These are phyloP conservation scores for Dicycla oo DNA, from an alignment of 2,888 invertebrate species.

Conservation along the genomic window DNA sequence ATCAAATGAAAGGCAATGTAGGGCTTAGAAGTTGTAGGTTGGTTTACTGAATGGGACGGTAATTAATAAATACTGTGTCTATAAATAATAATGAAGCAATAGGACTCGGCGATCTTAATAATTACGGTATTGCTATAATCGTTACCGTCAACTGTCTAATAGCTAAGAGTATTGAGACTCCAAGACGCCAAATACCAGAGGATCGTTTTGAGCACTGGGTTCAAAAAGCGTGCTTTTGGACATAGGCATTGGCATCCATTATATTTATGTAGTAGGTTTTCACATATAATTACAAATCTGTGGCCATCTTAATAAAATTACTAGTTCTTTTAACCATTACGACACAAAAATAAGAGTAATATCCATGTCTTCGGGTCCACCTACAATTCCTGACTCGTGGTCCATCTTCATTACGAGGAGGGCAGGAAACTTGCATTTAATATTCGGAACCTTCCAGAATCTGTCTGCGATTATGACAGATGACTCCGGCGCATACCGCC, in stretches of 20 bases:
- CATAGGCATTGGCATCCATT: no score
- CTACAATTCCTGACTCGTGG: neutral
- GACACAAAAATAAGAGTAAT: neutral
- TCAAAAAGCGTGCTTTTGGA: neutral
- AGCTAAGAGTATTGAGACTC: neutral
- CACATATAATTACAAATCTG: neutral
- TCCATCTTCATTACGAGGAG: slow-evolving; percentile 27
- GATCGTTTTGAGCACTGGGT: neutral
- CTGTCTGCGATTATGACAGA: slow-evolving; percentile 62
- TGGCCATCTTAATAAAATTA: neutral
- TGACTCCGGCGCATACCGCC: slow-evolving; percentile 51
- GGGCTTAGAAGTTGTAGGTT: neutral
- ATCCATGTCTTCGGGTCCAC: neutral
- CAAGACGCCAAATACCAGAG: neutral
- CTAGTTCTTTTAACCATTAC: neutral
- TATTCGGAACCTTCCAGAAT: slow-evolving; percentile 31
- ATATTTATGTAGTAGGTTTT: no score
- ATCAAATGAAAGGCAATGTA: slow-evolving; percentile 31
- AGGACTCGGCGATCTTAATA: neutral
- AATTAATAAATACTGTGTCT: neutral
- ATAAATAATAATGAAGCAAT: neutral
- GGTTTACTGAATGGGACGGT: neutral
- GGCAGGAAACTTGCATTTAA: slow-evolving; percentile 12
- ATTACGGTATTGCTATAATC: neutral
- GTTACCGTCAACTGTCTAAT: neutral